Percentiles rank a stretch among this genome's conserved stretches.
Evolutionary conservation across 1,140 invertebrate species (phyloP).

Genomic region (Apocrypta bakeri): DNA sequence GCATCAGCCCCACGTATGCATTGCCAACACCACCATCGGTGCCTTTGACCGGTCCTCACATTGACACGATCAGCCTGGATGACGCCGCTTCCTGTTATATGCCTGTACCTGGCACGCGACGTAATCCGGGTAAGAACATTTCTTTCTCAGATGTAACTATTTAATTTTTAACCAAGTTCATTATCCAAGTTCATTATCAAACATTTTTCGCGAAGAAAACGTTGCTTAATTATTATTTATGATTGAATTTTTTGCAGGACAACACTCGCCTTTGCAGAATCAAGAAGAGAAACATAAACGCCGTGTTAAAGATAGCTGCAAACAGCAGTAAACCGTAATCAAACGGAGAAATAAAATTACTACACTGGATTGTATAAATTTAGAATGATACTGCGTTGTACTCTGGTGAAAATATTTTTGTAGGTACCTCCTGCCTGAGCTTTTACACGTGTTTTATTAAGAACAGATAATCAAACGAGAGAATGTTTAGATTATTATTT

Average conservation of each 20-base stretch:
- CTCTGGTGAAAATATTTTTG: slow-evolving; percentile 40
- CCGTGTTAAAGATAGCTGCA: slow-evolving; percentile 73
- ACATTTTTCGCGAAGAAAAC: background rate
- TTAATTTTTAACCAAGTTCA: too few relatives aligned
- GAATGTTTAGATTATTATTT: too few relatives aligned
- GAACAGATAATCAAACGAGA: too few relatives aligned
- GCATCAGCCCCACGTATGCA: slow-evolving; percentile 64
- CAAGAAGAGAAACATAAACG: slow-evolving; percentile 75
- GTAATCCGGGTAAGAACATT: slow-evolving; percentile 68
- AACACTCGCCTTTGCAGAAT: slow-evolving; percentile 62
- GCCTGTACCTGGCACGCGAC: slow-evolving; percentile 85
- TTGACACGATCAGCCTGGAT: slow-evolving; percentile 60
- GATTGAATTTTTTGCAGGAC: slow-evolving; percentile 12
- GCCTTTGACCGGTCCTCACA: background rate
- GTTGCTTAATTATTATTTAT: background rate
- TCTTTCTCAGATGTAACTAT: background rate
- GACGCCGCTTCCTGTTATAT: slow-evolving; percentile 81
- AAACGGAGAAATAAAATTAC: background rate
- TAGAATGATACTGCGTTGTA: background rate
- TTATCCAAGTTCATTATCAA: too few relatives aligned
- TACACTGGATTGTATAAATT: background rate
- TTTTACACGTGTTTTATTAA: background rate
- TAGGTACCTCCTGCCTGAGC: background rate
- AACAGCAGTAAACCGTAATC: slow-evolving; percentile 67
- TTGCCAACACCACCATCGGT: slow-evolving; percentile 62